Evolutionary conservation across 2,113 vertebrate species (phyloP), one percentile per base, ranked within the genome.

Genomic region (Macrotis lagotis): DNA sequence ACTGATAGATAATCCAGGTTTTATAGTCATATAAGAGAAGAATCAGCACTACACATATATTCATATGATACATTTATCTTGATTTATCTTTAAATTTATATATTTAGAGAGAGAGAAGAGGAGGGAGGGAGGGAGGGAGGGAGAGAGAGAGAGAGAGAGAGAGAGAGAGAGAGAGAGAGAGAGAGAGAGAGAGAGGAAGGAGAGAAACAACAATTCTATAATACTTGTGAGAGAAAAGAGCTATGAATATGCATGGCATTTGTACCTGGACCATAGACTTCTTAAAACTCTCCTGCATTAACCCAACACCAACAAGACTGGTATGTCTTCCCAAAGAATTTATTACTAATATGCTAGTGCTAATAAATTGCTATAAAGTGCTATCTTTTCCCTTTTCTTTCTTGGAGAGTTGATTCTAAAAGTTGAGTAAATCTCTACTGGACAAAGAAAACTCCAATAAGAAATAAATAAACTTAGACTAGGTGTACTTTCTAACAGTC

Each of bases 381-480:
- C 74, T 93, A 94, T 59, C 91, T 53, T 89, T 92, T 90, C 48
- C n/a, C 37, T 91, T 94, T 50, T 8, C 49, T 96, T 91, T 91
- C 51, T 91, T 66, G 5, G 89, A 93, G 88, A 48, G 37, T 93
- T 93, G 92, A 91, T 92, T 97, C 47, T 92, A 92, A 48, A 89
- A 90, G 52, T 55, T 89, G 25, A 93, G 26, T 91, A 88, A 50
- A 96, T 48, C 88, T 90, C 96, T 97, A 94, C 90, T 95, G 83
- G 90, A 25, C 90, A 96, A 47, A 93, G 96, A 93, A 74, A 74
- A 74, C 0, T 95, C 97, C 48, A 55, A 50, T 92, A 96, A 89
- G 74, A 97, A 96, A 93, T 88, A 92, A 97, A 96, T 91, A 92
- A 59, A 50, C 24, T 94, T 96, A 91, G 44, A 91, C 14, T 25